These are phyloP conservation scores for Serranochromis macrocephalus DNA, from an alignment of 2,113 vertebrate species.

Conservation along the genomic window DNA sequence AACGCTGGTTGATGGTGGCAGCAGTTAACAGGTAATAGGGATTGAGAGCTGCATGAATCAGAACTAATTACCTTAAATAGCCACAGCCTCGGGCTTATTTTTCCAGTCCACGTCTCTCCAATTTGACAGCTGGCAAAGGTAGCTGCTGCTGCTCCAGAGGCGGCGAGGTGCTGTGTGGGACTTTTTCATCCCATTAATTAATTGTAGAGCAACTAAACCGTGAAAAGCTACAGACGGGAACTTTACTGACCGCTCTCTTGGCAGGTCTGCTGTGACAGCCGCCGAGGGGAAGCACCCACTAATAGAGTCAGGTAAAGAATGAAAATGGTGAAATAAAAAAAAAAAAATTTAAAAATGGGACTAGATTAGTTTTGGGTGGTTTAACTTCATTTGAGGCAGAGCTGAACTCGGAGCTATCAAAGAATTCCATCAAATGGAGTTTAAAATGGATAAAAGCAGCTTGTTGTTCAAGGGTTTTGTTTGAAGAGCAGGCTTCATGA, in stretches of 20 bases:
- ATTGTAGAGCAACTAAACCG: conserved; percentile 33
- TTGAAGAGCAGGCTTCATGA: conserved; percentile 44
- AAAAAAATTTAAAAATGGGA: background rate
- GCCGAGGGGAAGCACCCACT: background rate
- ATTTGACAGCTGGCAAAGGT: conserved; percentile 52
- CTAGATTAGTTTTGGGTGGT: conserved; percentile 6
- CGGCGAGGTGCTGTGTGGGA: background rate
- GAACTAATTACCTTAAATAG: conserved; percentile 54
- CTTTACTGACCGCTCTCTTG: background rate
- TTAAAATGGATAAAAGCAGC: conserved; percentile 27
- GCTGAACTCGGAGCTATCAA: conserved; percentile 26
- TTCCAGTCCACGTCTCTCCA: conserved; percentile 27
- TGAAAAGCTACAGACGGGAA: conserved; percentile 14
- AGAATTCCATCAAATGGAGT: conserved; percentile 27
- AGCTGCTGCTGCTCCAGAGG: conserved; percentile 11
- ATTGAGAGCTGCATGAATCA: conserved; percentile 48
- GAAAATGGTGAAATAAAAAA: background rate
- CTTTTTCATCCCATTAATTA: conserved; percentile 48
- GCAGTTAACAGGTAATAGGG: conserved; percentile 41
- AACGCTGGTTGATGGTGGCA: background rate
- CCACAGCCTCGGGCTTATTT: conserved; percentile 9
- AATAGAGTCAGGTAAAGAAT: conserved; percentile 1
- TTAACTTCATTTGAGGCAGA: background rate
- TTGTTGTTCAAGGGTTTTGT: conserved; percentile 23
- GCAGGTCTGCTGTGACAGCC: background rate